These are phyloP conservation scores for Chrysaora quinquecirrha DNA, from an alignment of 30 jellyfish, hydroid and myxozoan genomes.

Conservation along the genomic window DNA sequence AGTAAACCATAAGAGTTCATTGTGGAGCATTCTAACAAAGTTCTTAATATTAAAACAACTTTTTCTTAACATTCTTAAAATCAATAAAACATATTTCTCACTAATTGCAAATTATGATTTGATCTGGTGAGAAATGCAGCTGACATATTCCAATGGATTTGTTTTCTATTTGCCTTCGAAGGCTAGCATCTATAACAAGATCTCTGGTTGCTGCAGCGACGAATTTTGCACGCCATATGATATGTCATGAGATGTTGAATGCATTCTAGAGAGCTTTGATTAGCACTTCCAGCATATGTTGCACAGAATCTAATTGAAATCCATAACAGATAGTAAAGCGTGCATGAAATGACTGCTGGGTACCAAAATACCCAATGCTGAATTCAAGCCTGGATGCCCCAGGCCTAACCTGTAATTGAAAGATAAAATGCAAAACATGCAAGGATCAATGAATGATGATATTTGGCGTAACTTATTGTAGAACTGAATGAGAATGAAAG, in stretches of 20 bases:
- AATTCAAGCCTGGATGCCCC: slow-evolving; percentile 39
- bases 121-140: neutral
- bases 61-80: neutral
- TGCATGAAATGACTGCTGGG: slow-evolving; percentile 38
- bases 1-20: too few relatives aligned
- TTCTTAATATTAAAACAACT: too few relatives aligned
- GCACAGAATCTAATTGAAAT: slow-evolving; percentile 46
- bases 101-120: neutral
- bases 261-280: slow-evolving; percentile 43
- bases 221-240: neutral
- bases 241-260: too few relatives aligned
- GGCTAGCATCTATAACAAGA: neutral
- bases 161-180: neutral
- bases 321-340: slow-evolving; percentile 48
- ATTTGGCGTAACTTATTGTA: too few relatives aligned
- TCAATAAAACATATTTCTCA: neutral
- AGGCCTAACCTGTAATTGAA: too few relatives aligned
- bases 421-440: too few relatives aligned
- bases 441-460: too few relatives aligned
- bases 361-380: slow-evolving; percentile 59
- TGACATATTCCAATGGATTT: neutral
- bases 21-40: too few relatives aligned
- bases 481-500: too few relatives aligned
- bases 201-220: neutral
- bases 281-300: slow-evolving; percentile 55